Base-by-base conservation (phyloP, 2,113 vertebrate species). In the Rhinoderma darwinii region DNA sequence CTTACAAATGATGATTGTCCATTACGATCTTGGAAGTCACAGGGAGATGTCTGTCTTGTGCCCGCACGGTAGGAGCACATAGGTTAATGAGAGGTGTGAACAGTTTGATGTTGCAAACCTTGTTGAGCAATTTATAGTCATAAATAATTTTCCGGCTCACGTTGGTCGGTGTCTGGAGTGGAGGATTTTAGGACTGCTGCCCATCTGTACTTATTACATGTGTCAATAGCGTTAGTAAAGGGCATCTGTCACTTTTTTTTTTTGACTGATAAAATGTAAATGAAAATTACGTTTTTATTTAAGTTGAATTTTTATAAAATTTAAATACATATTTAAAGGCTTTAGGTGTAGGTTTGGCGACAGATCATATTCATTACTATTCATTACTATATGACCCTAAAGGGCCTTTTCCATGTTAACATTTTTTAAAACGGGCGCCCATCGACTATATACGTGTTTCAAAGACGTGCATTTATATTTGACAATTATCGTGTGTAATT, bases 1-100 rank as follows among this genome's bases (percentile, higher is more conserved):
- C 63, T 74, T 86, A 51, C 85, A 86, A 35, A 86, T 86, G 77
- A 66, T 86, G 82, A 86, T 86, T 86, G 85, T 86, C 84, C 84
- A 79, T 86, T 86, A 86, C 61, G 27, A 35, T 72, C 32, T 10
- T 82, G 47, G 37, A 47, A 82, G 85, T 56, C 44, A 30, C 35
- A 47, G 77, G 66, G 47, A 61, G 72, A 54, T 27, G 61, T 81
- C 50, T 74, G 85, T 72, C 66, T 68, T 73, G 30, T 86, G 77
- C 77, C 50, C 25, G 47, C 50, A 39, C 11, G 32, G 50, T 73
- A 54, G 85, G 77, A 81, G 76, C 70, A 59, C 35, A 22, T 56
- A 39, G 51, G 85, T 86, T 86, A 82, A 86, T 86, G 85, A 86
- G 50, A 86, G 85, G 85, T 86, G 50, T 59, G 63, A 41, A 54